Percentiles rank a stretch among this genome's conserved stretches.
Evolutionary conservation across 2,113 vertebrate species (phyloP).

Genomic region (Xyliphius kryptos): DNA sequence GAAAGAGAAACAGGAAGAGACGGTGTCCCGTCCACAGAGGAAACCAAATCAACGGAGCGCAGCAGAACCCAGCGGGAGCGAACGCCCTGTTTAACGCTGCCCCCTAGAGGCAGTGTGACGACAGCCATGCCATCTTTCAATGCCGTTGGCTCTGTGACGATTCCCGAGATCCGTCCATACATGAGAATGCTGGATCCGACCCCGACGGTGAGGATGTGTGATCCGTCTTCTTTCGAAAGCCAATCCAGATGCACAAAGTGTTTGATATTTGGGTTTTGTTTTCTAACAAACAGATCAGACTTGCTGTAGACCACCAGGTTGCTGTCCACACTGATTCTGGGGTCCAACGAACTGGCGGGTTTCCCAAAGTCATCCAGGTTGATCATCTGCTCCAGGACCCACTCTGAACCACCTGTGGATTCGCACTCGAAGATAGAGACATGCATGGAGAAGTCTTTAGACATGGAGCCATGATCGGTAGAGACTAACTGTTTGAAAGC

Average conservation of each 20-base stretch:
- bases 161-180: slow-evolving; percentile 91
- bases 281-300: slow-evolving; percentile 81
- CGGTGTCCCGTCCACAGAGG: slow-evolving; percentile 91
- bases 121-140: slow-evolving; percentile 90
- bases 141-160: slow-evolving; percentile 84
- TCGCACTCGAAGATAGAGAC: slow-evolving; percentile 98
- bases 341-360: slow-evolving; percentile 81
- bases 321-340: slow-evolving; percentile 90
- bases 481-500: slow-evolving; percentile 84
- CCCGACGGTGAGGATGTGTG: slow-evolving; percentile 93
- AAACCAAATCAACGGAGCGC: slow-evolving; percentile 84
- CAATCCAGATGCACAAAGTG: slow-evolving; percentile 97
- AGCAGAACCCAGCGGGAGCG: slow-evolving; percentile 92
- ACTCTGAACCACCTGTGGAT: slow-evolving; percentile 95
- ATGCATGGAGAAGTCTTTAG: slow-evolving; percentile 93
- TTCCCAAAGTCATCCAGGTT: slow-evolving; percentile 87
- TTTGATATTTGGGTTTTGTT: slow-evolving; percentile 91
- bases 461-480: slow-evolving; percentile 61
- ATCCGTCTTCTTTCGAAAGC: slow-evolving; percentile 98
- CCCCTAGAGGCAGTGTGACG: slow-evolving; percentile 92
- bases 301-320: slow-evolving; percentile 98
- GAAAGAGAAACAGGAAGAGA: slow-evolving; percentile 92
- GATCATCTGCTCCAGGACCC: slow-evolving; percentile 95
- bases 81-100: slow-evolving; percentile 96
- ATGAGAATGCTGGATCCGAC: slow-evolving; percentile 96